Evolutionary conservation across 1,140 invertebrate species (phyloP), one percentile per base, ranked within the genome.

Genomic region (Apolygus lucorum): DNA sequence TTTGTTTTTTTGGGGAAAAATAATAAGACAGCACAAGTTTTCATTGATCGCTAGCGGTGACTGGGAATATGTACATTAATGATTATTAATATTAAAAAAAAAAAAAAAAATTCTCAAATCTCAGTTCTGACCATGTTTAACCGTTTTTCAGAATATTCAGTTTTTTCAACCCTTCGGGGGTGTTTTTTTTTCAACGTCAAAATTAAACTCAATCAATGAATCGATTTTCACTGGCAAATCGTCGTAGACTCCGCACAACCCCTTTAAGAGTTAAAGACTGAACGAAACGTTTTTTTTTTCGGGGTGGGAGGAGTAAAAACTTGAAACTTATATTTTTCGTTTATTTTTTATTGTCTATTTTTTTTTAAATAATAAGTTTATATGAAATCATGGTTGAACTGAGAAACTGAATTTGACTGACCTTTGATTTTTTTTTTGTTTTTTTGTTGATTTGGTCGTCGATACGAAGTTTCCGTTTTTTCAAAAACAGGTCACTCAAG

Each of bases 61-160:
- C 54, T 59, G 54, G 54, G 54, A 59, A 17, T 59, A 59, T 59
- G 54, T 59, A 59, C 22, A 59, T 59, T 59, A 59, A 59, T 59
- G 22, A 8, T 42, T 42, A 42, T 42, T 59, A 59, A 59, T 59
- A 59, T 59, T 59, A 14, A 14, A 17, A 13, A 14, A 11, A 21
- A 59, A 17, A n/a, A n/a, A n/a, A n/a, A n/a, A 49, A 11, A 4
- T 11, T 59, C 22, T 24, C 22, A 24, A 11, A 59, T 59, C 54
- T 59, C 54, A 59, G 54, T 59, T 59, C 13, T 24, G 22, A 14
- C 54, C 11, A 59, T 59, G 22, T 59, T 59, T 59, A 11, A 24
- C 8, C 17, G 34, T 49, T 11, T 59, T 59, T 59, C 22, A 13
- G 8, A 14, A 4, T 59, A 21, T 13, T 59, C 54, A 59, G 4